Evolutionary conservation across 1,140 invertebrate genomes (phyloP).

Genomic region (Pachypsylla venusta): DNA sequence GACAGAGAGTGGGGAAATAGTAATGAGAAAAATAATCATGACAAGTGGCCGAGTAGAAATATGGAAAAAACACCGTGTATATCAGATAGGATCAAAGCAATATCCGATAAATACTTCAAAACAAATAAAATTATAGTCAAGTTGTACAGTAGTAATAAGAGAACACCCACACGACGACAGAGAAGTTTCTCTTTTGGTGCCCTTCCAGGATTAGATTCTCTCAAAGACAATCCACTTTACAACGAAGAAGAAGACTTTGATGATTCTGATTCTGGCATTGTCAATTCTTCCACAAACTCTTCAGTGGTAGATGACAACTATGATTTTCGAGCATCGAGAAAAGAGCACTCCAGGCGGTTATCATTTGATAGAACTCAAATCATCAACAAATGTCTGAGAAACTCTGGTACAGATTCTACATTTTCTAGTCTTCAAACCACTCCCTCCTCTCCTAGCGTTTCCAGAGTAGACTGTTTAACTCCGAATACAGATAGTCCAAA

Average conservation of each 20-base stretch:
- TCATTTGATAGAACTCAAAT: conserved; percentile 1
- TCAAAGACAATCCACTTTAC: conserved; percentile 43
- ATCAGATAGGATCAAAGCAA: conserved; percentile 48
- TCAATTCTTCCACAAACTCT: not conserved
- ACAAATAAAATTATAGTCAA: conserved; percentile 50
- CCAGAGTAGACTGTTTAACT: not conserved
- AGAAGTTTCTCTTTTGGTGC: conserved; percentile 61
- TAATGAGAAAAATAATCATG: conserved; percentile 9
- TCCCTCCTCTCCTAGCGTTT: not conserved
- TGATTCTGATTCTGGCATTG: not conserved
- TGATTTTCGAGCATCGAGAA: not conserved
- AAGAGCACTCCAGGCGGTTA: not conserved
- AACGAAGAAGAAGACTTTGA: conserved; percentile 31
- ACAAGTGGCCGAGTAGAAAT: conserved; percentile 13
- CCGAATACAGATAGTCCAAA: not conserved
- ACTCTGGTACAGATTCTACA: not conserved
- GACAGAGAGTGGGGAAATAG: not conserved
- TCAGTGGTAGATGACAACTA: conserved; percentile 1
- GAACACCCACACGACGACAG: conserved; percentile 29
- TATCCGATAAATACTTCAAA: conserved; percentile 49
- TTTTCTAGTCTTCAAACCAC: conserved; percentile 4
- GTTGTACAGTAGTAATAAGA: conserved; percentile 37
- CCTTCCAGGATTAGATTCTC: conserved; percentile 51
- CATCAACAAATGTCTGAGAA: not conserved
- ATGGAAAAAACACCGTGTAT: conserved; percentile 33